Conservation (phyloP, 2,113 vertebrate species). For the Elgaria multicarinata region DNA sequence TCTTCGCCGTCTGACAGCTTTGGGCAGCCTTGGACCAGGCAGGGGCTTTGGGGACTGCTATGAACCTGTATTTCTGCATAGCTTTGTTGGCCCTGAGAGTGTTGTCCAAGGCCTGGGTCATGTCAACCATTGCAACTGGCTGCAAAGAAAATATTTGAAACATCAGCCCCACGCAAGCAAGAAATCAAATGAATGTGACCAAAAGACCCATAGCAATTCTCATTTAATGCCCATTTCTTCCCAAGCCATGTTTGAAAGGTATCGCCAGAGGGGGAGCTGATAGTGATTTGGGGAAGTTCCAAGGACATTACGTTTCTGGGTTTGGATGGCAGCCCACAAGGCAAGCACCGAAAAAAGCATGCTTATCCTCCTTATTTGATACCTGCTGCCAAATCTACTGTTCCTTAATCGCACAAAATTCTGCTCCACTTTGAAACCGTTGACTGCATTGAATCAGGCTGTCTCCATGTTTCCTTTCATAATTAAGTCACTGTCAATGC, state of each 20-base stretch:
- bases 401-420: conserved; percentile 49
- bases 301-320: conserved; percentile 39
- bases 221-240: background rate
- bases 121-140: background rate
- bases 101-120: background rate
- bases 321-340: conserved; percentile 39
- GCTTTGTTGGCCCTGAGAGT: no score
- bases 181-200: background rate
- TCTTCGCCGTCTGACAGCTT: no score
- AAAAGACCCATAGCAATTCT: background rate
- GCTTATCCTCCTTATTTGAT: conserved; percentile 26
- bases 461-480: conserved; percentile 53
- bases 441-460: conserved; percentile 50
- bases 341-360: background rate
- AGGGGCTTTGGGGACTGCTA: background rate
- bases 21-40: background rate
- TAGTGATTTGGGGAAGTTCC: conserved; percentile 35
- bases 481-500: conserved; percentile 39
- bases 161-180: no score
- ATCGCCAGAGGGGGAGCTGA: conserved; percentile 23
- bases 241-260: conserved; percentile 11
- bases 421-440: conserved; percentile 60
- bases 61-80: background rate
- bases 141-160: background rate
- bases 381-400: conserved; percentile 52